Percentiles rank a stretch among this genome's conserved stretches.
These are phyloP conservation scores for Liodrosophila aerea DNA, from an alignment of 2,888 invertebrate species.

Conservation along the genomic window DNA sequence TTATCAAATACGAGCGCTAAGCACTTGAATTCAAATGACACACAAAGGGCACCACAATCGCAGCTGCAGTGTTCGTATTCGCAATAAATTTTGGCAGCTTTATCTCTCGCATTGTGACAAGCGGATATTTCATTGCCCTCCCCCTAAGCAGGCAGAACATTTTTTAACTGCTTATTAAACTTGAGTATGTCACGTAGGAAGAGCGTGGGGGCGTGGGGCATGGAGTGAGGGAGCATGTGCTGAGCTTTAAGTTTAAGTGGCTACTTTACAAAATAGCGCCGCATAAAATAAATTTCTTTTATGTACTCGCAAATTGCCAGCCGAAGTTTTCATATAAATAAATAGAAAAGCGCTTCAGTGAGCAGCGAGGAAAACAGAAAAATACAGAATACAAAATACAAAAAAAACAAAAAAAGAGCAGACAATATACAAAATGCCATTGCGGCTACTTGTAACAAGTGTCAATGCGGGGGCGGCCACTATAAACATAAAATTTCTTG, in stretches of 20 bases:
- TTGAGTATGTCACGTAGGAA: conserved; percentile 58
- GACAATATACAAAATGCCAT: conserved; percentile 54
- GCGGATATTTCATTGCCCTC: conserved; percentile 60
- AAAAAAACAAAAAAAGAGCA: conserved; percentile 17
- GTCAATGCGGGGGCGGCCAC: conserved; percentile 62
- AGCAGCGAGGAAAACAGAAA: conserved; percentile 24
- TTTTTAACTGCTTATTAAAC: conserved; percentile 66
- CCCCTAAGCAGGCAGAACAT: conserved; percentile 54
- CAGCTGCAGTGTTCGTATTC: conserved; percentile 45
- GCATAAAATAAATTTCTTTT: conserved; percentile 76
- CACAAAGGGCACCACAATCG: too few relatives aligned
- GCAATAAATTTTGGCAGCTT: conserved; percentile 61
- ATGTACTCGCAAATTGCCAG: conserved; percentile 76
- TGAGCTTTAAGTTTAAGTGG: conserved; percentile 71
- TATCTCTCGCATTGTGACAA: conserved; percentile 57
- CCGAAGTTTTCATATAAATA: conserved; percentile 76
- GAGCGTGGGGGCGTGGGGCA: neutral
- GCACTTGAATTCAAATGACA: conserved; percentile 61
- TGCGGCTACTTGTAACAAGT: conserved; percentile 68
- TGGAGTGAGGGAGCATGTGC: neutral
- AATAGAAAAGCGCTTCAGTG: conserved; percentile 64
- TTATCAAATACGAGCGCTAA: conserved; percentile 56
- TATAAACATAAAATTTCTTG: conserved; percentile 65
- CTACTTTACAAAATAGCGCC: conserved; percentile 73
- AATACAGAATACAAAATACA: conserved; percentile 15